phyloP scores from a whole-genome alignment of 1,140 invertebrate species.

The Halictus rubicundus region DNA sequence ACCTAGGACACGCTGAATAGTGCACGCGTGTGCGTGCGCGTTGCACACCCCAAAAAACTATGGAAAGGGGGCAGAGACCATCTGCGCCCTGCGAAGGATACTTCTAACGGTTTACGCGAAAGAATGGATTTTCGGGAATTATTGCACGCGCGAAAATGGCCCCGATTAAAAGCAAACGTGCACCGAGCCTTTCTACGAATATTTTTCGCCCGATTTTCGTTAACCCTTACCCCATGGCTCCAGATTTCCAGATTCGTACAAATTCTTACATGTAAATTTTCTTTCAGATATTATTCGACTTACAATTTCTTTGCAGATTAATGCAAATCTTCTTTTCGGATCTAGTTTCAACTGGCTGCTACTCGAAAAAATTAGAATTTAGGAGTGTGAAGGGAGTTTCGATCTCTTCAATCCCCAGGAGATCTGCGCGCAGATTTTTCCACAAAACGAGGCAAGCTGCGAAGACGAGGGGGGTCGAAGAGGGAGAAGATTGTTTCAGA shows the following conservation, averaged over 20 bases:
- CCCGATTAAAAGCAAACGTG: neutral
- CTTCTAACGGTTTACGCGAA: slow-evolving; percentile 33
- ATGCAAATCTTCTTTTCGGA: too few species aligned
- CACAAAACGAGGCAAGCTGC: neutral
- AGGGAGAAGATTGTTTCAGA: slow-evolving; percentile 21
- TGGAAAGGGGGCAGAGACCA: slow-evolving; percentile 29
- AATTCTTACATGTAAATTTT: too few species aligned
- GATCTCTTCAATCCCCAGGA: neutral
- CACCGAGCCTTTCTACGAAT: neutral
- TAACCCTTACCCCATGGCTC: too few species aligned
- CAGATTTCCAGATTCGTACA: too few species aligned
- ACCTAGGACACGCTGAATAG: slow-evolving; percentile 29
- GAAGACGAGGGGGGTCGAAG: neutral
- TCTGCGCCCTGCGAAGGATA: slow-evolving; percentile 58
- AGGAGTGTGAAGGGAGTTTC: too few species aligned
- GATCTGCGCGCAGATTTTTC: neutral
- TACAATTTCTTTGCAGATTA: too few species aligned
- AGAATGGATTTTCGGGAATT: slow-evolving; percentile 10
- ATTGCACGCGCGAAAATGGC: neutral
- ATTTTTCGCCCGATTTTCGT: too few species aligned
- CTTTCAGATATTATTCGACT: too few species aligned
- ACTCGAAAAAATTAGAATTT: too few species aligned
- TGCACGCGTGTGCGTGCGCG: slow-evolving; percentile 11
- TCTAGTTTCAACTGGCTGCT: too few species aligned
- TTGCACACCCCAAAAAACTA: slow-evolving; percentile 30